A percentile compares a stretch with the other conserved stretches of the same genome.
Evolutionary conservation across 1,140 invertebrate species (phyloP).

Genomic region (Philotrypesis tridentata): DNA sequence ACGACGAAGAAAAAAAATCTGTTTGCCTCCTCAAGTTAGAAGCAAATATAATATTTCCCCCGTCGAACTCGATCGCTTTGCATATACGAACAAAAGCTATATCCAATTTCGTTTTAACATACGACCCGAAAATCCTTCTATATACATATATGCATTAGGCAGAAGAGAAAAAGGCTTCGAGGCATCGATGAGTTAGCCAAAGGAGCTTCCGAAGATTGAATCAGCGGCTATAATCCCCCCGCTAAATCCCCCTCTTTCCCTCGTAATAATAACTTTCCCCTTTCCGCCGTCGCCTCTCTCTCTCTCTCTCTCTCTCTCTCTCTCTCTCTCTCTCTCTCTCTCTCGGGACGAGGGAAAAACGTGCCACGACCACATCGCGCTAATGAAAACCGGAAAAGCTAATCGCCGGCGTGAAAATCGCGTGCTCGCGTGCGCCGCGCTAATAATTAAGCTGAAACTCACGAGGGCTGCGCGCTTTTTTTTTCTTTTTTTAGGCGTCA

Average conservation of each 20-base stretch:
- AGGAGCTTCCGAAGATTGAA: neutral
- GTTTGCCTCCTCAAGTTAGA: too few relatives aligned
- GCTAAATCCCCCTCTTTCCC: neutral
- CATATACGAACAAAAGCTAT: slow-evolving; percentile 21
- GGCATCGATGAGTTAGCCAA: neutral
- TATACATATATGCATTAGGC: too few relatives aligned
- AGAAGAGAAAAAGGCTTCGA: too few relatives aligned
- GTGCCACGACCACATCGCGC: neutral
- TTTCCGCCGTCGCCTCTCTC: too few relatives aligned
- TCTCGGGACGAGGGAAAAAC: neutral
- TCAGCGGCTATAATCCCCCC: neutral
- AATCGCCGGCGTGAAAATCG: slow-evolving; percentile 34
- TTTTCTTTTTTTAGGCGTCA: slow-evolving; percentile 3
- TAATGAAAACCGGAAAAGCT: slow-evolving; percentile 21
- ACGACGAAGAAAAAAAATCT: too few relatives aligned
- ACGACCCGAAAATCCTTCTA: too few relatives aligned
- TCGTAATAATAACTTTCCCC: neutral
- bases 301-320: too few relatives aligned
- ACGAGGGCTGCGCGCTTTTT: neutral
- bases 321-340: too few relatives aligned
- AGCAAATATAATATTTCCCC: too few relatives aligned
- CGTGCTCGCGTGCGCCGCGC: slow-evolving; percentile 17
- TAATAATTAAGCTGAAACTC: slow-evolving; percentile 35
- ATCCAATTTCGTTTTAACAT: neutral
- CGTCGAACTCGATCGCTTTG: neutral